A percentile compares a stretch with the other conserved stretches of the same genome.
phyloP scores from a whole-genome alignment of 1,140 invertebrate genomes.

The Pseudomyrmex flavicornis region DNA sequence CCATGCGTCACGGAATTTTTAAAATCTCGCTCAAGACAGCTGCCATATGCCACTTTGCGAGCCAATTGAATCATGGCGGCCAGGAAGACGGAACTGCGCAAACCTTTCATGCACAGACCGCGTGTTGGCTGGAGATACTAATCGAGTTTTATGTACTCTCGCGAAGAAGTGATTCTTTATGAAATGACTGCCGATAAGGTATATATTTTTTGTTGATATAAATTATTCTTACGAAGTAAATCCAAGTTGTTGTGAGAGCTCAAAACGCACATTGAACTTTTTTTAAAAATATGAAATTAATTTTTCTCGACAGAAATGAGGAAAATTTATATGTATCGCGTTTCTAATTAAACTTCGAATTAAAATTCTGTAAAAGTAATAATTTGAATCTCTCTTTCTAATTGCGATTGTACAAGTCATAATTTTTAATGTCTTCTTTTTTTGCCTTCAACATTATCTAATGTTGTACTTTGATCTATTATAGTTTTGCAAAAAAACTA shows the following conservation, averaged over 20 bases:
- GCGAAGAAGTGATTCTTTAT: background rate
- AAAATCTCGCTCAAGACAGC: background rate
- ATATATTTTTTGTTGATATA: background rate
- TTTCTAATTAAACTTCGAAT: background rate
- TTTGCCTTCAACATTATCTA: too few species aligned
- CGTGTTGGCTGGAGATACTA: background rate
- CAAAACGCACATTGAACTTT: background rate
- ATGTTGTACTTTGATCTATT: too few species aligned
- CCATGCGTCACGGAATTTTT: constrained; percentile 1
- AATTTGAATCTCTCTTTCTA: background rate
- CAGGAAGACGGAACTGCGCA: background rate
- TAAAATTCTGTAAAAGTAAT: background rate
- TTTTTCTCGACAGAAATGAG: background rate
- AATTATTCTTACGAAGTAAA: background rate
- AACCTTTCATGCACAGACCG: constrained; percentile 16
- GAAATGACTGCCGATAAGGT: constrained; percentile 50
- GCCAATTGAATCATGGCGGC: constrained; percentile 12
- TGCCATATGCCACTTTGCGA: background rate
- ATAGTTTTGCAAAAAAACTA: too few species aligned
- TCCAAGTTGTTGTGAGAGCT: background rate
- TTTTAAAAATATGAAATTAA: background rate
- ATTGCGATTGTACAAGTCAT: too few species aligned
- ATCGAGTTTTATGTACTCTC: background rate
- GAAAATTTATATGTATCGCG: background rate
- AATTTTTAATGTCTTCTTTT: too few species aligned